A percentile compares a stretch with the other conserved stretches of the same genome.
phyloP scores from a whole-genome alignment of 2,113 vertebrate species.

The Tupaia chinensis region DNA sequence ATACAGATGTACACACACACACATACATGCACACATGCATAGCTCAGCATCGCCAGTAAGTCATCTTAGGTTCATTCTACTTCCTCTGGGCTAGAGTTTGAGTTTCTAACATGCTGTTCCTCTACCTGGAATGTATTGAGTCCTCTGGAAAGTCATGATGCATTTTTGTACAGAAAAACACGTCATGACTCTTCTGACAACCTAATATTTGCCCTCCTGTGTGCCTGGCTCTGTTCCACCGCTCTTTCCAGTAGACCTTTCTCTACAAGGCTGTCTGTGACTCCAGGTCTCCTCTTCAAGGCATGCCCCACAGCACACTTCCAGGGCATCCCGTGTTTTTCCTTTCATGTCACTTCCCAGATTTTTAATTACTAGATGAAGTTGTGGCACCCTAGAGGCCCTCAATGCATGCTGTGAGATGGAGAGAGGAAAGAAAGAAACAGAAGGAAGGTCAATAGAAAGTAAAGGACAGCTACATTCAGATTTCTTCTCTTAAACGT shows the following conservation, averaged over 20 bases:
- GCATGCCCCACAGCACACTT: background rate
- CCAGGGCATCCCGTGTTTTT: background rate
- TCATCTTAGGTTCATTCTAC: background rate
- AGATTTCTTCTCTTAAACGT: background rate
- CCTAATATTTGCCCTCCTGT: background rate
- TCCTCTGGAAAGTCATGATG: too few relatives aligned
- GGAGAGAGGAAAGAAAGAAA: background rate
- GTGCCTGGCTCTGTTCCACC: background rate
- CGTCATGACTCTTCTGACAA: too few relatives aligned
- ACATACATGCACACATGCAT: too few relatives aligned
- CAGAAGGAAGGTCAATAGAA: background rate
- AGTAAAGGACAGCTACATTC: background rate
- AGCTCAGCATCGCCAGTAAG: background rate
- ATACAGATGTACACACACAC: too few relatives aligned
- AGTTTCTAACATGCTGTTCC: background rate
- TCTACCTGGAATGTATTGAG: background rate
- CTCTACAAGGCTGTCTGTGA: background rate
- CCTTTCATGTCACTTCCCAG: background rate
- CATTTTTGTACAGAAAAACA: too few relatives aligned
- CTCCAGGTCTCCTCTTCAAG: background rate
- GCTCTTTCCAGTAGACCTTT: background rate
- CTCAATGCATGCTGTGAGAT: background rate
- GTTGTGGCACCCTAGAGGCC: background rate
- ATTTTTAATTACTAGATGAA: background rate
- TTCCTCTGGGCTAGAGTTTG: background rate